A percentile compares a stretch with the other conserved stretches of the same genome.
These are phyloP conservation scores for Pelodiscus sinensis DNA, from an alignment of 2,113 vertebrate genomes.

Conservation along the genomic window DNA sequence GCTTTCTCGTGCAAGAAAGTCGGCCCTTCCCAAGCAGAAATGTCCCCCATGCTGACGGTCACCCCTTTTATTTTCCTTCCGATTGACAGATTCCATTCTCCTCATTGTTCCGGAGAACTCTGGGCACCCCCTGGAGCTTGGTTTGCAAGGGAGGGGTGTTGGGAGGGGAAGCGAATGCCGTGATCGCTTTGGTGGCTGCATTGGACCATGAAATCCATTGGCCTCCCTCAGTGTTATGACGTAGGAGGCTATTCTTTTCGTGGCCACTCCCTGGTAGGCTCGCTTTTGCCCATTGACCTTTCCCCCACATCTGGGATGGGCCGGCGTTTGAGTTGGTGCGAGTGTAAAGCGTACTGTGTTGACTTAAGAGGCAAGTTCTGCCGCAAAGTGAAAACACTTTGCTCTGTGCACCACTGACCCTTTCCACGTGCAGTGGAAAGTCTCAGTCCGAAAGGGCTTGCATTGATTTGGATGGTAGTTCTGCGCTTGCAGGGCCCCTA, in stretches of 20 bases:
- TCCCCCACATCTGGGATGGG: not conserved
- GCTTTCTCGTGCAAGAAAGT: not conserved
- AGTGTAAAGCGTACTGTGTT: rapidly evolving
- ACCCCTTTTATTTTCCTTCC: not conserved
- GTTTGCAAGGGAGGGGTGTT: constrained; percentile 22
- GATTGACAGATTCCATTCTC: not conserved
- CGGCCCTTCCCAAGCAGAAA: constrained; percentile 25
- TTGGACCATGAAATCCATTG: not conserved
- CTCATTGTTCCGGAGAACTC: not conserved
- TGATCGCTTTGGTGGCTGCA: constrained; percentile 25
- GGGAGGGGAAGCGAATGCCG: not conserved
- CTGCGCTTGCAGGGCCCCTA: not conserved
- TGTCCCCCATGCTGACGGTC: constrained; percentile 40
- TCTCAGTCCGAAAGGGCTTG: not conserved
- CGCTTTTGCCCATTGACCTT: not conserved
- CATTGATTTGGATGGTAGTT: not conserved
- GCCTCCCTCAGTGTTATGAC: not conserved
- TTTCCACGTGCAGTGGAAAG: not conserved
- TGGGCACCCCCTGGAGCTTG: not conserved
- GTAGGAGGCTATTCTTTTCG: not conserved
- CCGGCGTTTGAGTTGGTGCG: not conserved
- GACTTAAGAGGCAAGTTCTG: not conserved
- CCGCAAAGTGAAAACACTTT: rapidly evolving
- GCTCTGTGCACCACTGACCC: not conserved
- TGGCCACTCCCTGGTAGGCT: rapidly evolving